Base-by-base conservation (phyloP, 1,140 invertebrate species). In the Aporrectodea caliginosa region DNA sequence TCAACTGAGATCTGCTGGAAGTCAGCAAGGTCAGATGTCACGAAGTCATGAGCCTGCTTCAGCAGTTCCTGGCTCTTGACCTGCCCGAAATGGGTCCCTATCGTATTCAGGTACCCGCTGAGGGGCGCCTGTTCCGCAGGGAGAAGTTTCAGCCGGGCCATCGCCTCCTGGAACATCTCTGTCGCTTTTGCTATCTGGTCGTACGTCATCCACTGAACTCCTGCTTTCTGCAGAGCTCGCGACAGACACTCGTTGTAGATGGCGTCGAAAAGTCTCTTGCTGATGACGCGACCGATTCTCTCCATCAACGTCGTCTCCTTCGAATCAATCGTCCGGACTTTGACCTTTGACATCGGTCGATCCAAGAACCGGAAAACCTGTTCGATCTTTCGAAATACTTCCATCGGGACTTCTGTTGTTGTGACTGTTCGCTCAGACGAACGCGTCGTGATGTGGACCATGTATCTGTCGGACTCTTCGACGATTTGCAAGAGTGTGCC, bases 11-110 rank as follows among this genome's bases (percentile, higher is more conserved):
- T 87, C 81, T 90, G 90, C 77, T 92, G 91, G 74, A 93, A 93
- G 79, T 93, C 91, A 85, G 94, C 93, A 35, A 96, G 89, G 87
- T 96, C 93, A 84, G 93, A 92, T 78, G 92, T 92, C 90, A 95
- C 94, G 31, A 96, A 91, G 81, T 88, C 89, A 70, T 92, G 89
- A 0, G 94, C 93, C 82, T 89, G 90, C 33, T 91, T 90, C 33
- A 94, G 84, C 71, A 94, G 92, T 78, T 92, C 90, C 83, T 93
- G 90, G 83, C 93, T 92, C 76, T 93, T 92, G 85, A 94, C 93
- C 82, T 93, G 91, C 43, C 93, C 91, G 88, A 94, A 95, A 31
- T 94, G 87, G 6, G 91, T 88, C 84, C 95, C 92, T 68, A 95
- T 91, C 87, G 94, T 92, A 34, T 91, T 90, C 1, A 92, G 90